Percentiles rank a stretch among this genome's conserved stretches.
These are phyloP conservation scores for Contarinia nasturtii DNA, from an alignment of 1,140 invertebrate species.

Conservation along the genomic window DNA sequence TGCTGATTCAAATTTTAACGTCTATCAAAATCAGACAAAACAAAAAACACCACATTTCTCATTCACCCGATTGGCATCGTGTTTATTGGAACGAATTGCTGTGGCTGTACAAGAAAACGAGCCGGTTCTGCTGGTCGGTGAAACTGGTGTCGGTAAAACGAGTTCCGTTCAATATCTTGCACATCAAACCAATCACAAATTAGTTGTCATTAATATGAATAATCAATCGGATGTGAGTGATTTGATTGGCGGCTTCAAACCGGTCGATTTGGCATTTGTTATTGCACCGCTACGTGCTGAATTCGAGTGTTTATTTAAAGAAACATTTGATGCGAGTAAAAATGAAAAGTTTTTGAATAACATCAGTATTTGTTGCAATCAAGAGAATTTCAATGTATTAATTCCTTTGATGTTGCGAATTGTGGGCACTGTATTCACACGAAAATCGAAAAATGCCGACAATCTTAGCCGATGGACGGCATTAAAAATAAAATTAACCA, in stretches of 20 bases:
- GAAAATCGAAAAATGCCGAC: conserved; percentile 7
- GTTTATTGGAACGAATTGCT: conserved; percentile 71
- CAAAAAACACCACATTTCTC: conserved; percentile 43
- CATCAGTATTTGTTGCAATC: conserved; percentile 52
- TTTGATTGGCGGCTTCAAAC: conserved; percentile 92
- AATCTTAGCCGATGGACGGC: conserved; percentile 21
- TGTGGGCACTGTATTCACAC: conserved; percentile 36
- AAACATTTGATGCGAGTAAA: conserved; percentile 57
- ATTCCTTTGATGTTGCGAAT: conserved; percentile 57
- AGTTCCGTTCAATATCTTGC: conserved; percentile 89
- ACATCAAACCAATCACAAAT: conserved; percentile 55
- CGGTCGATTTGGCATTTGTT: conserved; percentile 74
- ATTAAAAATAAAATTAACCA: conserved; percentile 46
- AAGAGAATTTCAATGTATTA: conserved; percentile 51
- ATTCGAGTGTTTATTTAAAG: conserved; percentile 67
- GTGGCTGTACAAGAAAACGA: conserved; percentile 67
- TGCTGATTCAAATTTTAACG: conserved; percentile 15
- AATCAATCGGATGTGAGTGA: conserved; percentile 96
- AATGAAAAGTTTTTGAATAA: conserved; percentile 74
- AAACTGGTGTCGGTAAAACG: conserved; percentile 98
- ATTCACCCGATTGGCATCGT: conserved; percentile 57
- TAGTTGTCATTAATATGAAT: conserved; percentile 98
- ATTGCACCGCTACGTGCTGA: conserved; percentile 60
- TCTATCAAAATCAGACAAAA: conserved; percentile 8
- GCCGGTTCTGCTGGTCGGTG: conserved; percentile 87